Conservation (phyloP, 2,113 vertebrate genomes). For the Osmerus mordax region DNA sequence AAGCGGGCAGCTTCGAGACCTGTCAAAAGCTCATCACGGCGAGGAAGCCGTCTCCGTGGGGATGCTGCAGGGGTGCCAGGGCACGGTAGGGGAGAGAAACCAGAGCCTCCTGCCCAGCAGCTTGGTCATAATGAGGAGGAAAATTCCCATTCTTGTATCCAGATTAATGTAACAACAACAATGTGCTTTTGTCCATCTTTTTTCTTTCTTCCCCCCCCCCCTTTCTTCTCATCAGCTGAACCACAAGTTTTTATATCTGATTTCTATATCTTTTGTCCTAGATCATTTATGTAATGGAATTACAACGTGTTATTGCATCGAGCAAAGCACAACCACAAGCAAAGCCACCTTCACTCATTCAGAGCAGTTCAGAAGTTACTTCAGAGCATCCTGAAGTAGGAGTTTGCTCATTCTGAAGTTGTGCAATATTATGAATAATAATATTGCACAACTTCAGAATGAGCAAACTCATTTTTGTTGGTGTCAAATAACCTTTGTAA, state of each 20-base stretch:
- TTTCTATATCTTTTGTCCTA: neutral
- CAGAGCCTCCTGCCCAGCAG: conserved; percentile 67
- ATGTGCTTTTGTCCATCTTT: conserved; percentile 61
- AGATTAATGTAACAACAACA: conserved; percentile 72
- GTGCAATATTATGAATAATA: neutral
- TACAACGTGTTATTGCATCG: neutral
- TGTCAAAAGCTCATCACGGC: conserved; percentile 79
- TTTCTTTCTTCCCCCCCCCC: neutral
- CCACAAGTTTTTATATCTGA: neutral
- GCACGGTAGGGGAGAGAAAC: conserved; percentile 68
- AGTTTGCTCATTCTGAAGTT: neutral
- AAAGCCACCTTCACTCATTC: neutral
- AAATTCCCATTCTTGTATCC: conserved; percentile 72
- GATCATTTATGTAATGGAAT: neutral
- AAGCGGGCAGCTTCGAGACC: conserved; percentile 67
- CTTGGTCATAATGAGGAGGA: conserved; percentile 69
- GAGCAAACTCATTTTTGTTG: neutral
- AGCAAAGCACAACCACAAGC: neutral
- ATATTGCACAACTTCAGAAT: too few species aligned
- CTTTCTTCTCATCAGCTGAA: conserved; percentile 6
- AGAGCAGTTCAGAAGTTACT: neutral
- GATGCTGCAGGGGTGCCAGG: conserved; percentile 67
- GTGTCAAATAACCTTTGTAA: neutral
- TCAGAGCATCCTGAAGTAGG: neutral
- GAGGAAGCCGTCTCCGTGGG: conserved; percentile 76